Evolutionary conservation across 2,797 vertebrate genomes (phyloP).

Genomic region (Acipenser transmontanus): DNA sequence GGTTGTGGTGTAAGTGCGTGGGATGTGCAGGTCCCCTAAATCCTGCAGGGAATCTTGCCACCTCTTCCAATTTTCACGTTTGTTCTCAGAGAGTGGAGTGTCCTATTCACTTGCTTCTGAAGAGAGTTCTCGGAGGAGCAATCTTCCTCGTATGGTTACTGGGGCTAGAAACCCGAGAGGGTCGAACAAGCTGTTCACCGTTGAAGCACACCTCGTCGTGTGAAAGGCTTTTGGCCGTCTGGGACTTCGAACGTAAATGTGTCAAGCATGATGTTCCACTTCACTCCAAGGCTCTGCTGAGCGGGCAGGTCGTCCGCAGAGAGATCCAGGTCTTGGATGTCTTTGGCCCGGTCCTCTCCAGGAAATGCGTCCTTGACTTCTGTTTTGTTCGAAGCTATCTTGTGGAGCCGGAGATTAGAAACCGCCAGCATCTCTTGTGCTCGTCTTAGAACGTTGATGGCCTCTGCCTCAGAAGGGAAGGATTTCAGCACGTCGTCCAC

Average conservation of each 20-base stretch:
- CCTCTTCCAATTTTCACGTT: background rate
- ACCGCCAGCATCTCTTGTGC: too few relatives aligned
- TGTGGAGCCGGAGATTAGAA: too few relatives aligned
- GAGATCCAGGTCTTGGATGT: too few relatives aligned
- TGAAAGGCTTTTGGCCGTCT: background rate
- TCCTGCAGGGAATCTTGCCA: slow-evolving; percentile 15
- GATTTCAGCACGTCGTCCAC: too few relatives aligned
- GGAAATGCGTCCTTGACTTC: too few relatives aligned
- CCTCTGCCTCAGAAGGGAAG: too few relatives aligned
- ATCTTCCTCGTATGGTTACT: slow-evolving; percentile 8
- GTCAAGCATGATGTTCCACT: slow-evolving; percentile 13
- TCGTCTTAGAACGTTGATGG: too few relatives aligned
- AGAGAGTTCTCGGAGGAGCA: slow-evolving; percentile 1
- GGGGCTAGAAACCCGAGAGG: slow-evolving; percentile 17
- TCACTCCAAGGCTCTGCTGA: slow-evolving; percentile 16
- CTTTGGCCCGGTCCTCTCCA: too few relatives aligned
- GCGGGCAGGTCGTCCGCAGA: background rate
- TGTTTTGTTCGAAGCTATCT: too few relatives aligned
- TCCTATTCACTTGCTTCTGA: slow-evolving; percentile 2
- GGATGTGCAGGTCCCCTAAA: slow-evolving; percentile 4
- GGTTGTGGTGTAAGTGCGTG: background rate
- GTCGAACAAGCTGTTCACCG: slow-evolving; percentile 23
- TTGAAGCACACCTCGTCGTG: background rate
- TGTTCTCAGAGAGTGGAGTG: slow-evolving; percentile 2
- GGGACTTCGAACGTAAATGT: slow-evolving; percentile 24